Base-by-base conservation (phyloP, 2,797 vertebrate species). In the Hemitrygon akajei region DNA sequence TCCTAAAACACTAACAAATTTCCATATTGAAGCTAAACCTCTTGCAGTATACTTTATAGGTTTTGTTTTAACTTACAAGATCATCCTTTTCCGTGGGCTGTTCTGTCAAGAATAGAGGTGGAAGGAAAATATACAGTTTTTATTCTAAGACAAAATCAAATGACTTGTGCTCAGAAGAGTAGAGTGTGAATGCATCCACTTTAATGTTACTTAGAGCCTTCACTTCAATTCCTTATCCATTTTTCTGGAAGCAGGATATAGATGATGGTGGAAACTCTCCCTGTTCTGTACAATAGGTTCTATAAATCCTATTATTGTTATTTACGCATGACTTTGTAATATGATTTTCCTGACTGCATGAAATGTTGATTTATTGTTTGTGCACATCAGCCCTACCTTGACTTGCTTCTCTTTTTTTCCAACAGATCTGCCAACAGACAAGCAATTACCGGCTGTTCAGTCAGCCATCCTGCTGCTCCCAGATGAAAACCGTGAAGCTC, bases 391-490 rank as follows among this genome's bases (percentile, higher is more conserved):
- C 14, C 81, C 81, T 11, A 25, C 66, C 56, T 47, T 76, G 10
- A 79, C 69, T n/a, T 75, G 20, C 86, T 20, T 37, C 93, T 75
- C 71, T 92, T 4, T 27, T 0, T 93, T 0, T 91, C 82, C 94
- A 3, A 7, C 95, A 98, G 98, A 98, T 0, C 96, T 98, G 34
- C 98, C 98, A 0, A 98, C 98, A 94, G 98, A 98, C 2, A 96
- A 98, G 94, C 98, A 98, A 95, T 96, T 98, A 94, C 92, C 95
- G 0, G 98, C 97, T 2, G 96, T 96, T 71, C 98, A 98, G 95
- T 97, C 98, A 69, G 97, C 97, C 94, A 97, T 98, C 94, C 95
- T 98, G 94, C 96, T 98, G 14, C 97, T 98, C 91, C 98, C 98
- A 0, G 97, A 98, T 75, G 98, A 98, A 96, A 98, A 98, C 94